These are phyloP conservation scores for Sabatieria punctata DNA, from an alignment of 2,888 invertebrate genomes.

Conservation along the genomic window DNA sequence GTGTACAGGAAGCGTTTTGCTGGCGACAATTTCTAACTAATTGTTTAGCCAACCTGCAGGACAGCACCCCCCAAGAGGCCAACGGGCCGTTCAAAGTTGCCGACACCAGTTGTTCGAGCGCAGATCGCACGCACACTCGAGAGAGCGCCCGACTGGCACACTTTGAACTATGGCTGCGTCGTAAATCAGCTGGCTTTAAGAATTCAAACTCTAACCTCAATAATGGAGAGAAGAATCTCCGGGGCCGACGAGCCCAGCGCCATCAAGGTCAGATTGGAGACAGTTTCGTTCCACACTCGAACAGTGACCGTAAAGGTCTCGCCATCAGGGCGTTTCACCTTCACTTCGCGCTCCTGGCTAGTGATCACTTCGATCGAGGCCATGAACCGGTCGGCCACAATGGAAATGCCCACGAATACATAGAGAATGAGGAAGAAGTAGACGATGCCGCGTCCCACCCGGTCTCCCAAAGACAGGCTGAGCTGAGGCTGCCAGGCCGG, in stretches of 20 bases:
- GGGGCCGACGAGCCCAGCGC: slow-evolving; percentile 91
- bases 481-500: slow-evolving; percentile 73
- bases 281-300: slow-evolving; percentile 96
- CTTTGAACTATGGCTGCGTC: no score
- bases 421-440: slow-evolving; percentile 78
- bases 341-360: slow-evolving; percentile 62
- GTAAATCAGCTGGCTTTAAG: no score
- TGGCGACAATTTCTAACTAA: no score
- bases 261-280: slow-evolving; percentile 95
- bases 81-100: no score
- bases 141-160: no score
- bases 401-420: slow-evolving; percentile 94
- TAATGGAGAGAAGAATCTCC: slow-evolving; percentile 87
- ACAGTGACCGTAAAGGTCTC: slow-evolving; percentile 73
- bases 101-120: no score
- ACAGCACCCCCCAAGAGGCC: no score
- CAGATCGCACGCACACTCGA: no score
- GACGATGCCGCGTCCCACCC: slow-evolving; percentile 62
- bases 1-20: no score
- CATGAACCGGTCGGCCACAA: slow-evolving; percentile 97
- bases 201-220: slow-evolving; percentile 76
- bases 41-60: no score
- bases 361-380: slow-evolving; percentile 98
- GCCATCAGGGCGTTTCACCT: slow-evolving; percentile 69
- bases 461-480: slow-evolving; percentile 42